A percentile compares a stretch with the other conserved stretches of the same genome.
Conservation (phyloP, 2,888 invertebrate genomes). For the Lasiommata megera region DNA sequence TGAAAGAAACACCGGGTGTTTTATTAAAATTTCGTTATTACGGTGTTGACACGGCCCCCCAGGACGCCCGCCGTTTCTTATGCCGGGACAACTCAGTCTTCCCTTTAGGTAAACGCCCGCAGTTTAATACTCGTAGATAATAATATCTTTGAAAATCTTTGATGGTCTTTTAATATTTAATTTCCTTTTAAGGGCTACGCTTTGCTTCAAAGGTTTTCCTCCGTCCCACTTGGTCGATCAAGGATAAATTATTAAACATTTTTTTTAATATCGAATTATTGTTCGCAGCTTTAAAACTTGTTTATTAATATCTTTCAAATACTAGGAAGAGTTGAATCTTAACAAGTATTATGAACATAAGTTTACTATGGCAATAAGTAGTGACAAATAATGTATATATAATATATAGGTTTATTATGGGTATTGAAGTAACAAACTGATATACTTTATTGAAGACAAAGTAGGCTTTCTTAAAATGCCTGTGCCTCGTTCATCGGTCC, state of each 20-base stretch:
- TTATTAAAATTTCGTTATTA: constrained; percentile 71
- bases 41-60: constrained; percentile 50
- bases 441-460: no score
- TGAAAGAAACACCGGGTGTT: constrained; percentile 47
- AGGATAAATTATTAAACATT: constrained; percentile 43
- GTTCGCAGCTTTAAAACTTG: no score
- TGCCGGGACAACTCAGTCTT: constrained; percentile 43
- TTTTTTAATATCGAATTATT: constrained; percentile 3
- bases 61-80: constrained; percentile 38
- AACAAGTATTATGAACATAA: no score
- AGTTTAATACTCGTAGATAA: constrained; percentile 57
- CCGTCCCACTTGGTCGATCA: constrained; percentile 41
- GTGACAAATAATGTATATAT: no score
- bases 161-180: constrained; percentile 75
- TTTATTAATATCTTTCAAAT: not conserved
- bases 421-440: no score
- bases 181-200: constrained; percentile 60
- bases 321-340: no score
- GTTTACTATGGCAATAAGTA: no score
- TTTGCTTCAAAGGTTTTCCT: constrained; percentile 44
- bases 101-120: constrained; percentile 51
- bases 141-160: constrained; percentile 63
- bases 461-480: no score
- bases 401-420: no score
- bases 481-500: no score